Conservation (phyloP, 1,140 invertebrate species). For the Maniola jurtina region DNA sequence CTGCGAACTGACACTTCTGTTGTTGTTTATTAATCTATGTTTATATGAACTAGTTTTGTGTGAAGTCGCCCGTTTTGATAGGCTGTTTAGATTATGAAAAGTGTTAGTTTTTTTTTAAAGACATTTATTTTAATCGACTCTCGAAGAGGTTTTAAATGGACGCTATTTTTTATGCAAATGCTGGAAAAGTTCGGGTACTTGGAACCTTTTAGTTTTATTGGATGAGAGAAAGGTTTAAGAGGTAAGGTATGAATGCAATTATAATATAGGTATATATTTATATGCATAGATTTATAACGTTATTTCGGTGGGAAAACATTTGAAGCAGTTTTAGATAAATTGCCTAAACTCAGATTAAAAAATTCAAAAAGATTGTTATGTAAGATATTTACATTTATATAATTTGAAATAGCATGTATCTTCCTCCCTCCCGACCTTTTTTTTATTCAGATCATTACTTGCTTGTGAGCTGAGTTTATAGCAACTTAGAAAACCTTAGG, state of each 20-base stretch:
- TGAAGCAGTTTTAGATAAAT: no score
- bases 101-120: constrained; percentile 38
- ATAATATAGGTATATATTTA: no score
- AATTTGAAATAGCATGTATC: no score
- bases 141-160: neutral
- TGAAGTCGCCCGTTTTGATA: constrained; percentile 42
- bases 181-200: neutral
- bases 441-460: no score
- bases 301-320: no score
- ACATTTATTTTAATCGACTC: constrained; percentile 38
- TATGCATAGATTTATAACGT: no score
- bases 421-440: no score
- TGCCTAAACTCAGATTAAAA: no score
- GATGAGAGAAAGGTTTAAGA: neutral
- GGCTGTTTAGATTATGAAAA: constrained; percentile 49
- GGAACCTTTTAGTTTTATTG: constrained; percentile 5
- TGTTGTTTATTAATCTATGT: constrained; percentile 72
- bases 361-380: no score
- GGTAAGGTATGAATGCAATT: neutral
- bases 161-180: constrained; percentile 14
- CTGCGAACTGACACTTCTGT: constrained; percentile 72
- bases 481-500: no score
- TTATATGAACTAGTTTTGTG: constrained; percentile 62
- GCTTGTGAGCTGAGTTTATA: no score
- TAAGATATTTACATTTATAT: no score